A percentile compares a stretch with the other conserved stretches of the same genome.
phyloP scores from a whole-genome alignment of 2,797 vertebrate genomes.

The Leucoraja ocellata region DNA sequence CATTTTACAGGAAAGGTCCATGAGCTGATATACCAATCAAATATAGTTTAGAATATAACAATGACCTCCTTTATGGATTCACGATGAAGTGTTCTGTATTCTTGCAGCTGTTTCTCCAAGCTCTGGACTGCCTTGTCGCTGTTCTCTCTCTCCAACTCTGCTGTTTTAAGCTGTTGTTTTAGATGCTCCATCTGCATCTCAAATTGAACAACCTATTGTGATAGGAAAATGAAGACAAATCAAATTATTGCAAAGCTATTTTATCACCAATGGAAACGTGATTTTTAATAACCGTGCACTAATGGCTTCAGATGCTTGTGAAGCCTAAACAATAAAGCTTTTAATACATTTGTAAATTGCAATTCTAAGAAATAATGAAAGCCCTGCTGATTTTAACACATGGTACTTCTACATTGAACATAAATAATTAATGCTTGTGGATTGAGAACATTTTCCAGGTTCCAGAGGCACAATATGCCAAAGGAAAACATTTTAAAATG shows the following conservation, averaged over 20 bases:
- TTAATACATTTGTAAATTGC: background rate
- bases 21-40: background rate
- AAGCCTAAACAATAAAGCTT: constrained; percentile 12
- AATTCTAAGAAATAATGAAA: background rate
- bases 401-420: background rate
- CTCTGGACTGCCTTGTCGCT: constrained; percentile 2
- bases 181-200: constrained; percentile 36
- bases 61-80: background rate
- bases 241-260: background rate
- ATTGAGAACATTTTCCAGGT: background rate
- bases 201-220: constrained; percentile 20
- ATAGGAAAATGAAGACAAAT: background rate
- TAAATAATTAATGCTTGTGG: background rate
- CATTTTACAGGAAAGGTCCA: background rate
- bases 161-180: background rate
- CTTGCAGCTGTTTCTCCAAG: constrained; percentile 34
- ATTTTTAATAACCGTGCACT: background rate
- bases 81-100: constrained; percentile 14
- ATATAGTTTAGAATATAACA: constrained; percentile 5
- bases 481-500: background rate
- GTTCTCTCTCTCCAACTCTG: background rate
- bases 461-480: background rate
- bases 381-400: background rate
- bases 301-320: background rate
- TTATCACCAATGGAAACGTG: background rate